Evolutionary conservation across 2,113 vertebrate species (phyloP).

Genomic region (Erinaceus europaeus): DNA sequence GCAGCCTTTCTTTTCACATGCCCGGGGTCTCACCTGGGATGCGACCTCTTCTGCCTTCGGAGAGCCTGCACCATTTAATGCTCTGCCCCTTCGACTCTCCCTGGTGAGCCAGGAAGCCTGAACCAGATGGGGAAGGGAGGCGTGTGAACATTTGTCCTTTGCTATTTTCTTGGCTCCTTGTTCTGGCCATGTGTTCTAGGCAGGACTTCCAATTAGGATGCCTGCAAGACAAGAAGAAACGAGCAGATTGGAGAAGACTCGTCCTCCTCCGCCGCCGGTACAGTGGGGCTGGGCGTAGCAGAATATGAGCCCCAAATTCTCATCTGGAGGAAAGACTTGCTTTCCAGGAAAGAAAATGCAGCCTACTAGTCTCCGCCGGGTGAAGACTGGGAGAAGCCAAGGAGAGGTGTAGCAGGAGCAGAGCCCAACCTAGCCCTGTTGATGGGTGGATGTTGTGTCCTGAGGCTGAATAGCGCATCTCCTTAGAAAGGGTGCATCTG

Average conservation of each 20-base stretch:
- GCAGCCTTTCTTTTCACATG: background rate
- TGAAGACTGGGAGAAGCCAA: background rate
- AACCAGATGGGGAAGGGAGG: constrained; percentile 28
- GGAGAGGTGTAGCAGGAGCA: background rate
- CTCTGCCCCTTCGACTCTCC: background rate
- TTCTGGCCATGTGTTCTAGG: constrained; percentile 69
- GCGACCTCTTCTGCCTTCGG: background rate
- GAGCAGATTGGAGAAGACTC: constrained; percentile 69
- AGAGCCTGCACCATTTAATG: constrained; percentile 4
- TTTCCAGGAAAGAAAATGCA: constrained; percentile 48
- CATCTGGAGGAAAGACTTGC: constrained; percentile 1
- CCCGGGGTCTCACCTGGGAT: background rate
- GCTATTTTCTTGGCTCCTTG: constrained; percentile 64
- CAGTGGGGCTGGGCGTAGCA: constrained; percentile 73
- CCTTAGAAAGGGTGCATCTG: background rate
- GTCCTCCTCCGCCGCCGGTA: constrained; percentile 50
- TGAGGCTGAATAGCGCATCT: background rate
- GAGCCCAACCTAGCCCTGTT: background rate
- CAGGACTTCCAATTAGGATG: constrained; percentile 69
- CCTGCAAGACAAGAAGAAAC: constrained; percentile 60
- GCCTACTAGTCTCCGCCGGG: constrained; percentile 15
- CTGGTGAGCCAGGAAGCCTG: background rate
- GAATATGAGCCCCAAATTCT: constrained; percentile 50
- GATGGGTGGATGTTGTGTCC: background rate
- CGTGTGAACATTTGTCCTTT: constrained; percentile 58